These are phyloP conservation scores for Scortum barcoo DNA, from an alignment of 2,113 vertebrate genomes.

Conservation along the genomic window DNA sequence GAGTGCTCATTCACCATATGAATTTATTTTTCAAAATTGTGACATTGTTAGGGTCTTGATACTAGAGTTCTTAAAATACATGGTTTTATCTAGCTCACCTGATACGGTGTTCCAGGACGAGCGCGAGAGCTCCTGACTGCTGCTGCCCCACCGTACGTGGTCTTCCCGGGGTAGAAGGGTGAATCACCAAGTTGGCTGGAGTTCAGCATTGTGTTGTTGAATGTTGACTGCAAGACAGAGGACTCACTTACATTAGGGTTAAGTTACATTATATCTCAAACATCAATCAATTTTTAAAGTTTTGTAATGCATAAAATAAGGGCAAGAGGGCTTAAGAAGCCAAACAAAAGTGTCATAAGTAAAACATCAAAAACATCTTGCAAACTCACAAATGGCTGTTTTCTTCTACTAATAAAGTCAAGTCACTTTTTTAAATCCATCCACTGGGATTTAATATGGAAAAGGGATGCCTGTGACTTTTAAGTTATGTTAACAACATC, in stretches of 20 bases:
- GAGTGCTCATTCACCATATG: neutral
- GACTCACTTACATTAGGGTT: neutral
- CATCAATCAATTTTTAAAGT: neutral
- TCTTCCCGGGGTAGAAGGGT: conserved; percentile 97
- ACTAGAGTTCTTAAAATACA: neutral
- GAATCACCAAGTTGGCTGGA: conserved; percentile 95
- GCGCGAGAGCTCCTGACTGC: conserved; percentile 84
- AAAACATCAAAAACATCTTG: neutral
- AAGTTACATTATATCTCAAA: neutral
- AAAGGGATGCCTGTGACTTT: neutral
- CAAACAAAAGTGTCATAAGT: neutral
- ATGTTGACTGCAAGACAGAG: conserved; percentile 80
- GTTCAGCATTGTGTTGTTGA: conserved; percentile 91
- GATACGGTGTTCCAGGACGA: conserved; percentile 88
- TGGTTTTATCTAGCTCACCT: conserved; percentile 81
- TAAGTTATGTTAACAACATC: neutral
- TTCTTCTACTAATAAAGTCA: neutral
- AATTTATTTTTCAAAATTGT: neutral
- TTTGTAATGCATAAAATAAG: neutral
- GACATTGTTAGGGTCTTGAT: neutral
- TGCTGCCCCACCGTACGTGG: conserved; percentile 94
- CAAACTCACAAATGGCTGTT: too few species aligned
- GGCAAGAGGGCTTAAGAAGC: neutral
- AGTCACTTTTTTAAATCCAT: neutral
- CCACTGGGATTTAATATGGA: neutral